Evolutionary conservation across 35 echinoderm and acorn worm species (phyloP).

Genomic region (Holothuria glaberrima): DNA sequence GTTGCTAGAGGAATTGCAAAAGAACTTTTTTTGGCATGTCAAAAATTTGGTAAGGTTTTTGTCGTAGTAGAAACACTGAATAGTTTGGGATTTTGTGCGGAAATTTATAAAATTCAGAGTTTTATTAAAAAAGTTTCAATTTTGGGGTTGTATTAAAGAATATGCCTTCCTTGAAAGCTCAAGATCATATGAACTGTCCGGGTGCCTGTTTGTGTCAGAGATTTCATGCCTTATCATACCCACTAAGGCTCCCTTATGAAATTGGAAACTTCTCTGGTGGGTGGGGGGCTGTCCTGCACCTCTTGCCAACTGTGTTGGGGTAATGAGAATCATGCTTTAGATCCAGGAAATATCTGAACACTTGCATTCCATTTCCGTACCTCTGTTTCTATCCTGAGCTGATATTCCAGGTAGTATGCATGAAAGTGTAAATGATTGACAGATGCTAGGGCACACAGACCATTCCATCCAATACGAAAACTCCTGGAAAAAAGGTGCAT

Average conservation of each 20-base stretch:
- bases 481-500: constrained; percentile 52
- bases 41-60: no score
- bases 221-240: no score
- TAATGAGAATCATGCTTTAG: background rate
- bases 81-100: no score
- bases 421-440: constrained; percentile 99
- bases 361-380: constrained; percentile 46
- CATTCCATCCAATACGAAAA: constrained; percentile 89
- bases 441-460: constrained; percentile 92
- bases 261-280: no score
- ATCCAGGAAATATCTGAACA: background rate
- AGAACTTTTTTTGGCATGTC: no score
- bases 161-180: background rate
- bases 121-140: no score
- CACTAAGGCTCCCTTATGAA: no score
- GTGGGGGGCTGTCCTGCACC: no score
- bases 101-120: no score
- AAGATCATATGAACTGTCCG: background rate
- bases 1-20: no score
- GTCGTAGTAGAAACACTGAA: no score
- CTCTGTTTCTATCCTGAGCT: constrained; percentile 67
- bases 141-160: background rate
- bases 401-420: constrained; percentile 82
- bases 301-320: background rate
- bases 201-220: background rate